These are phyloP conservation scores for Leptosomus discolor DNA, from an alignment of 2,113 vertebrate species.

Conservation along the genomic window DNA sequence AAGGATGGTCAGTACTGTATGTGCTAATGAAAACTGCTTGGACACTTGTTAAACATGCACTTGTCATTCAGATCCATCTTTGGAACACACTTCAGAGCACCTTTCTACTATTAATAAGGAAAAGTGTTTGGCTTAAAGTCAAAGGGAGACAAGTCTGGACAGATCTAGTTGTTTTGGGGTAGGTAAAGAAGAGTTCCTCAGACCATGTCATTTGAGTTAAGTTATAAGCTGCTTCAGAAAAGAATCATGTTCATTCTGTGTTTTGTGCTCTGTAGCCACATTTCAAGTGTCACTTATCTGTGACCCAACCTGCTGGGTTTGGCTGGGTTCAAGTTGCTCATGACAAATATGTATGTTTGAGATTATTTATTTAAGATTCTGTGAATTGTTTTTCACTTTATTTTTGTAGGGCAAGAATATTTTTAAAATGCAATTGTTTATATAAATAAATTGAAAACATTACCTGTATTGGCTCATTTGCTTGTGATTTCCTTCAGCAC, in stretches of 20 bases:
- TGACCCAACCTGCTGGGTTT: conserved; percentile 15
- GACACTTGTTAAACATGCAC: neutral
- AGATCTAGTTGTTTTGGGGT: neutral
- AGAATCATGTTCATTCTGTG: neutral
- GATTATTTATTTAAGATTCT: conserved; percentile 60
- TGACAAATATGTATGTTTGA: neutral
- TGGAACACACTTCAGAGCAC: neutral
- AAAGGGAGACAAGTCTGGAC: neutral
- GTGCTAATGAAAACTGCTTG: neutral
- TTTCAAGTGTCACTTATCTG: neutral
- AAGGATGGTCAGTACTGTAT: neutral
- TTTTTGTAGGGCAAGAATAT: conserved; percentile 51
- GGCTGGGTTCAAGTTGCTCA: neutral
- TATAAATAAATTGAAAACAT: conserved; percentile 37
- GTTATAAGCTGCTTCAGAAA: neutral
- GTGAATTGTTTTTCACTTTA: conserved; percentile 50
- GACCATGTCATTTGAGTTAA: neutral
- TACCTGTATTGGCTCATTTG: neutral
- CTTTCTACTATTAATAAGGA: neutral
- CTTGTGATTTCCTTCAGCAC: neutral
- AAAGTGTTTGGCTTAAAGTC: neutral
- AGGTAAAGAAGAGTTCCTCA: neutral
- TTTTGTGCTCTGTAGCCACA: neutral
- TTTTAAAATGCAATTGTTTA: conserved; percentile 29
- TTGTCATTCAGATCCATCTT: neutral